Conservation (phyloP, 2,888 invertebrate species). For the Amphipyra tragopoginis region DNA sequence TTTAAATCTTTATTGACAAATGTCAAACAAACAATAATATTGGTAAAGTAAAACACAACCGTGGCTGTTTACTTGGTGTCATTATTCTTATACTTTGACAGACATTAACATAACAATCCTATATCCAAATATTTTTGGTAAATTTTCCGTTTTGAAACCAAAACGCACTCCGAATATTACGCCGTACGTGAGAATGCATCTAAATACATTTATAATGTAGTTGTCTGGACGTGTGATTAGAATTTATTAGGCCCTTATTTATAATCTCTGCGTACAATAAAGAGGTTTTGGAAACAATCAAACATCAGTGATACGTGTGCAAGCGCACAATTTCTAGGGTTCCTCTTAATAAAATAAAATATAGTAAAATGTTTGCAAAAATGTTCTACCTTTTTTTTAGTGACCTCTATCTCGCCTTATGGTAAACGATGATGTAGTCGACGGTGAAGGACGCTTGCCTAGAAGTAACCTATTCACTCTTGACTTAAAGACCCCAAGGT, state of each 20-base stretch:
- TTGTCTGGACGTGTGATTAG: constrained; percentile 44
- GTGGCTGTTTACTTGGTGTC: constrained; percentile 2
- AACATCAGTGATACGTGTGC: constrained; percentile 24
- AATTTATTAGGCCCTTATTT: constrained; percentile 48
- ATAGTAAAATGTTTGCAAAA: too few relatives aligned
- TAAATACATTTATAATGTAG: constrained; percentile 39
- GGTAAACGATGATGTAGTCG: too few relatives aligned
- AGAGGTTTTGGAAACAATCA: constrained; percentile 52
- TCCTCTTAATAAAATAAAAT: neutral
- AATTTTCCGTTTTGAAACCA: constrained; percentile 25
- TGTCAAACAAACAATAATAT: constrained; percentile 1
- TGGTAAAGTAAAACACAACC: constrained; percentile 2
- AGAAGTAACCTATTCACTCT: too few relatives aligned
- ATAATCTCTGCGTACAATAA: constrained; percentile 44
- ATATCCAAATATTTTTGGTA: constrained; percentile 1
- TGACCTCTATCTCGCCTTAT: too few relatives aligned
- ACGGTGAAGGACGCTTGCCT: too few relatives aligned
- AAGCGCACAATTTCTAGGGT: constrained; percentile 27
- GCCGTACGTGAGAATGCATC: constrained; percentile 36
- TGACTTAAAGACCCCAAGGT: too few relatives aligned
- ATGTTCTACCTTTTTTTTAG: too few relatives aligned
- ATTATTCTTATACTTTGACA: neutral
- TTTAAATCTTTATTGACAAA: constrained; percentile 8
- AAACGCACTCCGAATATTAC: constrained; percentile 18
- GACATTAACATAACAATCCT: neutral